Percentiles rank a stretch among this genome's conserved stretches.
Evolutionary conservation across 2,888 invertebrate genomes (phyloP).

Genomic region (Ditula angustiorana): DNA sequence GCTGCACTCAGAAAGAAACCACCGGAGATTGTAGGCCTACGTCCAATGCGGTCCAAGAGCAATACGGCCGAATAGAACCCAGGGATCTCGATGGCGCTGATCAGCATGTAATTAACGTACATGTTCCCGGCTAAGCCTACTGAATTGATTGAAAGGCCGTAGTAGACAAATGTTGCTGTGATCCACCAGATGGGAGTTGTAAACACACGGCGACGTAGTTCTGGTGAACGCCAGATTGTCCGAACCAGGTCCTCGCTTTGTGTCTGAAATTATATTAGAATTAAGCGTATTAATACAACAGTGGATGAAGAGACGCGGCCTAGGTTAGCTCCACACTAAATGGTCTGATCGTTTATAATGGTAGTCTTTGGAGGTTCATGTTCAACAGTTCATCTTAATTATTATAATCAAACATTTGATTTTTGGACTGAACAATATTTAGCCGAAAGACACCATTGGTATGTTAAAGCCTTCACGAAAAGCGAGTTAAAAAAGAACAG

Average conservation of each 20-base stretch:
- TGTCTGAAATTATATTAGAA: too few relatives aligned
- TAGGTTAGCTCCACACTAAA: too few relatives aligned
- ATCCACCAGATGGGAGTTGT: slow-evolving; percentile 90
- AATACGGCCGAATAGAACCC: slow-evolving; percentile 84
- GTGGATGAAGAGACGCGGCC: too few relatives aligned
- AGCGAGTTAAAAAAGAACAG: too few relatives aligned
- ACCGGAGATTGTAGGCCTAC: slow-evolving; percentile 78
- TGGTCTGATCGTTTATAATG: too few relatives aligned
- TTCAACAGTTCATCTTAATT: too few relatives aligned
- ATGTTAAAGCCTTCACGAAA: too few relatives aligned
- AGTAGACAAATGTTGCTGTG: slow-evolving; percentile 89
- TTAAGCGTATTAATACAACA: too few relatives aligned
- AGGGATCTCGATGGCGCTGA: slow-evolving; percentile 87
- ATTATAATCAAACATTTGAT: too few relatives aligned
- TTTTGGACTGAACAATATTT: too few relatives aligned
- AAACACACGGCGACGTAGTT: slow-evolving; percentile 66
- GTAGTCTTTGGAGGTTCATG: too few relatives aligned
- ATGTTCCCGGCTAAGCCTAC: slow-evolving; percentile 88
- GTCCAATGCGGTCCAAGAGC: slow-evolving; percentile 82
- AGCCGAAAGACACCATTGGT: too few relatives aligned
- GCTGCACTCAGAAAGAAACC: slow-evolving; percentile 80
- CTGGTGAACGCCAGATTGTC: background rate
- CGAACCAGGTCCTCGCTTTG: background rate
- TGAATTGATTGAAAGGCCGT: slow-evolving; percentile 90
- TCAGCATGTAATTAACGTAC: slow-evolving; percentile 87